Evolutionary conservation across 1,140 invertebrate genomes (phyloP).

Genomic region (Periplaneta americana): DNA sequence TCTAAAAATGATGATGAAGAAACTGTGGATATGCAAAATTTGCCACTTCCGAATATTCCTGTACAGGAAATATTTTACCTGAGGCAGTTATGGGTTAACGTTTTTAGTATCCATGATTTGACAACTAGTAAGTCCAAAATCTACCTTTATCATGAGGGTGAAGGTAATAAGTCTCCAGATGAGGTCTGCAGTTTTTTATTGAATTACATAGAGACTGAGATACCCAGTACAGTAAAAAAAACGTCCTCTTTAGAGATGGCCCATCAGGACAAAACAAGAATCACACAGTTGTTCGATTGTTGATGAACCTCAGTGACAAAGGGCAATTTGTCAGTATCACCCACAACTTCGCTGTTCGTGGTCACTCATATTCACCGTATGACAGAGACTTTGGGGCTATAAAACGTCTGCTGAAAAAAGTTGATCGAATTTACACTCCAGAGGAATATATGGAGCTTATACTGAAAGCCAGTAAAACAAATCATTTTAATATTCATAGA

Average conservation of each 20-base stretch:
- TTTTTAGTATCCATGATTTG: not conserved
- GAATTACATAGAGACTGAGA: not conserved
- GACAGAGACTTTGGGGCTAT: not conserved
- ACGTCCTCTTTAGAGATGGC: not conserved
- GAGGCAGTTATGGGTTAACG: not conserved
- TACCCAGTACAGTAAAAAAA: not conserved
- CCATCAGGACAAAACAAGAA: not conserved
- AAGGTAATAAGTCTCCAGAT: not conserved
- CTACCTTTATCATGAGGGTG: not conserved
- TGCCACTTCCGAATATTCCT: too few species aligned
- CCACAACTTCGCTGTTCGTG: not conserved
- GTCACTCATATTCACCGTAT: not conserved
- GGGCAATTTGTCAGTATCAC: not conserved
- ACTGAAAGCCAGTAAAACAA: too few species aligned
- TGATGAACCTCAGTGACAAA: not conserved
- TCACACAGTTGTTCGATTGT: too few species aligned
- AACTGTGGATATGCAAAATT: too few species aligned
- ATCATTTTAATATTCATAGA: too few species aligned
- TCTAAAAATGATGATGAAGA: too few species aligned
- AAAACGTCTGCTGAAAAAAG: too few species aligned
- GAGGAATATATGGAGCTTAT: too few species aligned
- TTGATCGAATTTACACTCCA: too few species aligned
- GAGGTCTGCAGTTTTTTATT: not conserved
- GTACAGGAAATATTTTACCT: too few species aligned
- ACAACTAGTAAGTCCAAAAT: not conserved